Conservation (phyloP, 2,888 invertebrate species). For the Drosophila histrio region DNA sequence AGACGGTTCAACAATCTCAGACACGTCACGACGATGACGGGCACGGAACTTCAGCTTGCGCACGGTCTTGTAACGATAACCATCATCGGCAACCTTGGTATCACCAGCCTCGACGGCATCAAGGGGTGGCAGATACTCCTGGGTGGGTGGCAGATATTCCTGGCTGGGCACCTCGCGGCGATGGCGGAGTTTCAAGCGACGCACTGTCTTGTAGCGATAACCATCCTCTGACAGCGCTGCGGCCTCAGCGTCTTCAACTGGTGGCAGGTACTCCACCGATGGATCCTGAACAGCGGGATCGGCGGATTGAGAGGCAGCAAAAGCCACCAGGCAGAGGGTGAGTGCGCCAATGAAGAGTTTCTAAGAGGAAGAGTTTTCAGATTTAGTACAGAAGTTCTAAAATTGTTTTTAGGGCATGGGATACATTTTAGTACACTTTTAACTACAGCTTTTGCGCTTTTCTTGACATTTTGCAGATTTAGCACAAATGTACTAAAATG, state of each 20-base stretch:
- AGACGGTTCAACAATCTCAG: conserved; percentile 72
- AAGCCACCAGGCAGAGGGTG: conserved; percentile 68
- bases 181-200: conserved; percentile 72
- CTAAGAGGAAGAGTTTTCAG: conserved; percentile 38
- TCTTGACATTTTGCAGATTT: background rate
- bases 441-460: no score
- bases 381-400: background rate
- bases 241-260: conserved; percentile 61
- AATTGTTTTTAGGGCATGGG: no score
- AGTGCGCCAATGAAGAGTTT: conserved; percentile 74
- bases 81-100: conserved; percentile 79
- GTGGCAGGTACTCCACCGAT: conserved; percentile 74
- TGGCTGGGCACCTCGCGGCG: conserved; percentile 75
- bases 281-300: conserved; percentile 67
- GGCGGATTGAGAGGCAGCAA: conserved; percentile 57
- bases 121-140: conserved; percentile 79
- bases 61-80: conserved; percentile 82
- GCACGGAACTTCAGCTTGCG: conserved; percentile 80
- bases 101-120: conserved; percentile 59
- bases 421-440: background rate
- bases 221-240: conserved; percentile 73
- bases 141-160: conserved; percentile 80
- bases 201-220: conserved; percentile 78
- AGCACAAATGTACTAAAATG: conserved; percentile 1
- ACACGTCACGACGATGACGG: conserved; percentile 82